phyloP scores from a whole-genome alignment of 2,113 vertebrate genomes.

The Leptosomus discolor region DNA sequence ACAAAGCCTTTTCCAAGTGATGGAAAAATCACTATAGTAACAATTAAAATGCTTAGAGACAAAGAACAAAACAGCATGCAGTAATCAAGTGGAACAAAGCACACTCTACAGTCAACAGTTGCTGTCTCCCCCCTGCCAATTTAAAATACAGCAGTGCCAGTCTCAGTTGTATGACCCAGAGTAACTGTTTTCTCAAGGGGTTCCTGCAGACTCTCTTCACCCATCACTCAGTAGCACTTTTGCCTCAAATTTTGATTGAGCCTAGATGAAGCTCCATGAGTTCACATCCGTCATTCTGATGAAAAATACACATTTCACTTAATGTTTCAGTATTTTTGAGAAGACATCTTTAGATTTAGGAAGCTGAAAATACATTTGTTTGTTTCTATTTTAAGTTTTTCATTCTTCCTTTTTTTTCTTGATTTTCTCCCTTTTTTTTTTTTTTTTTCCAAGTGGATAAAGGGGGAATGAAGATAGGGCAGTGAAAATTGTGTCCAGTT shows the following conservation, averaged over 20 bases:
- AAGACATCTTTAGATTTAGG: neutral
- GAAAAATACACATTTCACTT: neutral
- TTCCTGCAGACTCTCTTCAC: neutral
- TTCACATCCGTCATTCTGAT: neutral
- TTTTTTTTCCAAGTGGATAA: neutral
- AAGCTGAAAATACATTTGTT: neutral
- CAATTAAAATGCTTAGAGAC: constrained; percentile 13
- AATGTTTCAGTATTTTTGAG: neutral
- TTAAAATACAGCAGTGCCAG: neutral
- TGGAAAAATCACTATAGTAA: neutral
- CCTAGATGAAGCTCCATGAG: neutral
- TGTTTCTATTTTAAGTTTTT: neutral
- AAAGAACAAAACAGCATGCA: neutral
- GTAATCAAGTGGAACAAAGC: neutral
- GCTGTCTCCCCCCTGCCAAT: neutral
- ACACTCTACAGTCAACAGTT: neutral
- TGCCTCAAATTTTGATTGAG: neutral
- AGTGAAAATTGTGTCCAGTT: neutral
- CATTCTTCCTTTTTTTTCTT: neutral
- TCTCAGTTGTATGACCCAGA: neutral
- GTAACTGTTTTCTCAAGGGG: neutral
- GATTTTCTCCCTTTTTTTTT: neutral
- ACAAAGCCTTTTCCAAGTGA: neutral
- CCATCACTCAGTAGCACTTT: neutral
- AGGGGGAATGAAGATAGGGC: neutral